Evolutionary conservation across 2,113 vertebrate genomes (phyloP), one percentile per base, ranked within the genome.

Genomic region (Amia ocellicauda): DNA sequence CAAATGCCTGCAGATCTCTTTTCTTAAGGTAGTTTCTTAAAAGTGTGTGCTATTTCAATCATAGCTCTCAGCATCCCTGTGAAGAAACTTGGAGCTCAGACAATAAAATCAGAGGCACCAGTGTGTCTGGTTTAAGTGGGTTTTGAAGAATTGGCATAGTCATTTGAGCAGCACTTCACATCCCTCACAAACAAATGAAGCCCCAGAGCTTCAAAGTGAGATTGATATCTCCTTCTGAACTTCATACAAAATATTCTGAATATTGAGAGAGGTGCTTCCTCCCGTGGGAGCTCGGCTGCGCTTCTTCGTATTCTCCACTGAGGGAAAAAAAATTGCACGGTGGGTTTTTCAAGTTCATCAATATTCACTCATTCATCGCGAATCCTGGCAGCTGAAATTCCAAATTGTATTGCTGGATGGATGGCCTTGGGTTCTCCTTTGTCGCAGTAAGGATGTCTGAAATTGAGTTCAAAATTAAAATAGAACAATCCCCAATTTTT

Each of bases 211-310:
- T 89, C 87, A 91, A 90, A 94, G 90, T 92, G 89, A 94, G 92
- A 94, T 91, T 91, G 89, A 93, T 94, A 91, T 86, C 86, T 88
- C 83, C 80, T 86, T 87, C 82, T 82, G 84, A 87, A 86, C 84
- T 91, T 92, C 85, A 90, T 83, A 81, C 84, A 81, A 87, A 86
- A 79, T 87, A 86, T 87, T 87, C 80, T 89, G 88, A 92, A 93
- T 93, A 91, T 88, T 87, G 85, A 91, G 81, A 80, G 84, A 84
- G 83, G 72, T 89, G 81, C 77, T 74, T 64, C 74, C 70, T 77
- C 89, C 89, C 90, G 64, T 56, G 84, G 80, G 89, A 81, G 60
- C 58, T 65, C 59, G 72, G 53, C 78, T 66, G 73, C 63, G 71
- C 60, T 80, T 74, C 69, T 78, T 77, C 63, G 78, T 65, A 79